A percentile compares a stretch with the other conserved stretches of the same genome.
These are phyloP conservation scores for Octopus sinensis DNA, from an alignment of 1,140 invertebrate species.

Conservation along the genomic window DNA sequence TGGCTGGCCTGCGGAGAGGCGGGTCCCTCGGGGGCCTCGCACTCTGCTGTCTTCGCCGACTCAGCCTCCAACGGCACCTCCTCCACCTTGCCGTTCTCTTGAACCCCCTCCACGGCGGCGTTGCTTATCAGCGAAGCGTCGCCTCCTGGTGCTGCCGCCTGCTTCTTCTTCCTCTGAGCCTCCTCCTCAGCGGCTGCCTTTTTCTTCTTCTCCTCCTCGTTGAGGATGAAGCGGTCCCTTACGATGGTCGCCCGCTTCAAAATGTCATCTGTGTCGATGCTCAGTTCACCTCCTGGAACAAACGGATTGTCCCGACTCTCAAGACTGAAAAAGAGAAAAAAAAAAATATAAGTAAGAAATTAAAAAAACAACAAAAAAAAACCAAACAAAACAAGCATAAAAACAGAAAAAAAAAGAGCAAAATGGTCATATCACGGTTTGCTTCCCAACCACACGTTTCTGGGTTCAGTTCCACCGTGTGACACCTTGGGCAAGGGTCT, in stretches of 20 bases:
- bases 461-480: no score
- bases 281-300: slow-evolving; percentile 89
- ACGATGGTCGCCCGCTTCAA: slow-evolving; percentile 67
- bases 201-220: slow-evolving; percentile 26
- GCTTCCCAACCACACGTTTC: no score
- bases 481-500: no score
- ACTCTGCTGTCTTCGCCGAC: neutral
- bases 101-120: slow-evolving; percentile 20
- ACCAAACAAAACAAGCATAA: neutral
- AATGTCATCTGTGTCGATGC: slow-evolving; percentile 91
- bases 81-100: slow-evolving; percentile 41
- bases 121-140: neutral
- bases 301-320: slow-evolving; percentile 97
- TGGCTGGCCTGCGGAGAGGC: neutral
- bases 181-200: neutral
- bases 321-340: slow-evolving; percentile 67
- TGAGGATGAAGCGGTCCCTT: slow-evolving; percentile 47
- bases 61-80: no score
- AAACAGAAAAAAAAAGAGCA: neutral
- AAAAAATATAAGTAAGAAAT: neutral
- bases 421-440: no score
- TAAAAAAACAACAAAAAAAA: neutral
- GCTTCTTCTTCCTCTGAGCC: neutral
- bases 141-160: neutral
- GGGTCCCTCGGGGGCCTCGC: neutral